Evolutionary conservation across 1,140 invertebrate species (phyloP), one percentile per base, ranked within the genome.

Genomic region (Oryctes rhinoceros): DNA sequence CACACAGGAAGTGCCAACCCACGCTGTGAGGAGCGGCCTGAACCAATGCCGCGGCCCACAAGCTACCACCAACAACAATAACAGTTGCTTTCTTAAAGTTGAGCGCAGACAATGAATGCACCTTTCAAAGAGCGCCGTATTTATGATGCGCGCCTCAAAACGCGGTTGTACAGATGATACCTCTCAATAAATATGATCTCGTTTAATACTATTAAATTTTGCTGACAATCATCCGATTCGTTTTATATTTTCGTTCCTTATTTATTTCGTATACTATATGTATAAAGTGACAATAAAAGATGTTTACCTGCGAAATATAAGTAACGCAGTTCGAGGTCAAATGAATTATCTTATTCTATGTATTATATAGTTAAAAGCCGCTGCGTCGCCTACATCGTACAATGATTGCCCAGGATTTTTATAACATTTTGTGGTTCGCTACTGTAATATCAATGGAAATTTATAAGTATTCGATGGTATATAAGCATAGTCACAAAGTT

Each of bases 1-100:
- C 79, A 81, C 79, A 84, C 83, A 84, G 83, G 83, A 84, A 84
- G 83, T 84, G 81, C 77, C 83, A 80, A 81, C 83, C 83, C 80
- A 84, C 83, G 80, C 83, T 49, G 37, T 76, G 77, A 84, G 83
- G 83, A 84, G 83, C 82, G 83, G 83, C 83, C 83, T 82, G 83
- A 81, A 82, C 83, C 83, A 84, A 84, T 84, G 83, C 79, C 67
- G 81, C 82, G 30, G 80, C 82, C 83, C 80, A 84, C 83, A 59
- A 59, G 74, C 79, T 78, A 79, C 83, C 83, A 81, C 82, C 81
- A 83, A 83, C 83, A 67, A 67, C 18, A 67, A 67, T 67, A 67
- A 67, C 65, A 67, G 65, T 67, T 67, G 81, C 78, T 62, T 59
- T 18, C 76, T 49, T 78, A 80, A 80, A 77, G 76, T 24, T 35